Base-by-base conservation (phyloP, 2,797 vertebrate species). In the Serranus cabrilla region DNA sequence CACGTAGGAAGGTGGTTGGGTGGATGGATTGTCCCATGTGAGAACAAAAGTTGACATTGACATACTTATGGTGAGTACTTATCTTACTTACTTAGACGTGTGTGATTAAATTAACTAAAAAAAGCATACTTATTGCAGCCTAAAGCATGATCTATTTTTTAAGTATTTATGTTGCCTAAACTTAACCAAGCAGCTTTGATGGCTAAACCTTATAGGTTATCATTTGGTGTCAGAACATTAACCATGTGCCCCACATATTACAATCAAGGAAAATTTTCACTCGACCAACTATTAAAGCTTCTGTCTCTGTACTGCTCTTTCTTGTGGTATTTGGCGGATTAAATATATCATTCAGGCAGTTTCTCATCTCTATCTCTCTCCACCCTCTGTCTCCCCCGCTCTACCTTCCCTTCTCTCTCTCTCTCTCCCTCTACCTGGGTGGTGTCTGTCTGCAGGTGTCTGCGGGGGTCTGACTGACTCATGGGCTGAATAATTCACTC, bases 401-500 rank as follows among this genome's bases (percentile, higher is more conserved):
- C 27, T 13, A 2, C 11, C 6, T 20, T 1, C 9, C 43, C 16
- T 17, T 25, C 18, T 47, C 2, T n/a, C 25, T 23, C 7, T 13
- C 34, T 45, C 57, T 49, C 1, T 5, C 14, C 17, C 4, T 66
- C 27, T 39, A 71, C 67, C 77, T 81, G 57, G 61, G 54, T 51
- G 78, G 62, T 58, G 70, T 80, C 73, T 86, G 74, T 80, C 71
- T 86, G 74, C 56, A 74, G 83, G 79, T 75, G 76, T 83, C 77
- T 55, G 14, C n/a, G n/a, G 71, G 70, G 59, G 34, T 72, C 66
- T 68, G 57, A 62, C 76, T 59, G 68, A 75, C 66, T 82, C 75
- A 56, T 11, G 1, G 58, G 56, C 52, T 88, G 83, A 89, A 87
- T 89, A 86, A 88, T 91, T 89, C 73, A 88, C 83, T 80, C 72